Evolutionary conservation across 2,113 vertebrate genomes (phyloP).

Genomic region (Dicrurus megarhynchus): DNA sequence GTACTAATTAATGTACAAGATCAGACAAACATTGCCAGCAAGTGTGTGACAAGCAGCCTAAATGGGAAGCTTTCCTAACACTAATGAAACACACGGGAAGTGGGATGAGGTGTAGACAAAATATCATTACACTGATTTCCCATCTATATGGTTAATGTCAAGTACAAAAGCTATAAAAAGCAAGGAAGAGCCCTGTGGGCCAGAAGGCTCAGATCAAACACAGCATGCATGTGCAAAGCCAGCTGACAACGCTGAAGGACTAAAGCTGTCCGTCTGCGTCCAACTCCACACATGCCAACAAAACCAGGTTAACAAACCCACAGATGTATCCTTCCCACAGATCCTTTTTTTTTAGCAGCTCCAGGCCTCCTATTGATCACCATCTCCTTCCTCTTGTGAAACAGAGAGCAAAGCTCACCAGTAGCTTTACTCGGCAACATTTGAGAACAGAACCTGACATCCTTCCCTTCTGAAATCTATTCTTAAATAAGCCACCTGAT

Average conservation of each 20-base stretch:
- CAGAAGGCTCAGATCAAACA: not conserved
- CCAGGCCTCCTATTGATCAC: not conserved
- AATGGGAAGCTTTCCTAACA: not conserved
- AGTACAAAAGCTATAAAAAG: not conserved
- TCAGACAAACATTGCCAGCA: not conserved
- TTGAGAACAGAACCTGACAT: not conserved
- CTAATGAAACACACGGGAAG: not conserved
- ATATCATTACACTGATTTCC: not conserved
- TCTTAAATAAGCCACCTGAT: not conserved
- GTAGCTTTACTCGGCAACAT: not conserved
- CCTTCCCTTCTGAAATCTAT: not conserved
- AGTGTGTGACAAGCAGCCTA: constrained; percentile 22
- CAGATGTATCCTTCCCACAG: not conserved
- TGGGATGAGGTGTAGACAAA: not conserved
- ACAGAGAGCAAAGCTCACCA: not conserved
- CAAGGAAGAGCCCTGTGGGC: not conserved
- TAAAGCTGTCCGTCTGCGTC: not conserved
- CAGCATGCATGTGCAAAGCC: not conserved
- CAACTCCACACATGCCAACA: not conserved
- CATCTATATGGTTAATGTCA: not conserved
- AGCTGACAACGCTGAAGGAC: not conserved
- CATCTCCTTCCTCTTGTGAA: not conserved
- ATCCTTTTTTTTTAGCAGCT: not conserved
- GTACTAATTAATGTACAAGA: constrained; percentile 36
- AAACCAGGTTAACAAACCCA: not conserved